These are phyloP conservation scores for Drosophila mimica DNA, from an alignment of 2,888 invertebrate genomes.

Conservation along the genomic window DNA sequence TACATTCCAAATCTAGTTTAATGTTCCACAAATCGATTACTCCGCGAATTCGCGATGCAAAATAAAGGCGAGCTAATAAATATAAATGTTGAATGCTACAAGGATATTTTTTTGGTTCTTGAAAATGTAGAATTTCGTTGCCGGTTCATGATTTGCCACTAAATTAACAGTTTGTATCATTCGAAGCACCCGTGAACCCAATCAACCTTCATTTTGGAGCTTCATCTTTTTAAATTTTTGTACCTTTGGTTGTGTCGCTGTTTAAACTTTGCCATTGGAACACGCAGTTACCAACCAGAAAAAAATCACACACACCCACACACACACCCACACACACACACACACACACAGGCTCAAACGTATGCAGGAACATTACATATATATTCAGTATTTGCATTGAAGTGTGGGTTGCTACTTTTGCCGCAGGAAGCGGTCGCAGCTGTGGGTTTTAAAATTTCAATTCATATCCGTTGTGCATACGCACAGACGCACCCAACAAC, in stretches of 20 bases:
- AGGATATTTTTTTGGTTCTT: not conserved
- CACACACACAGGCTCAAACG: constrained; percentile 20
- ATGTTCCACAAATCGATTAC: constrained; percentile 21
- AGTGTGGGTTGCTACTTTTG: constrained; percentile 76
- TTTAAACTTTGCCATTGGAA: constrained; percentile 40
- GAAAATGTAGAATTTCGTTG: not conserved
- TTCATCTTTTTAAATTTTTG: not conserved
- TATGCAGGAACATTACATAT: constrained; percentile 38
- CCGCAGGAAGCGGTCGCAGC: constrained; percentile 82
- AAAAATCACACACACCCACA: not conserved
- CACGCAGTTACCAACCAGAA: constrained; percentile 23
- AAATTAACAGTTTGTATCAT: not conserved
- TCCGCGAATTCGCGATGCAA: not conserved
- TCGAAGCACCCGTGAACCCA: not conserved
- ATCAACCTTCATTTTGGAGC: not conserved
- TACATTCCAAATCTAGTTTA: constrained; percentile 3
- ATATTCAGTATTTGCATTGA: constrained; percentile 25
- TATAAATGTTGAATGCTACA: not conserved
- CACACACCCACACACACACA: too few species aligned
- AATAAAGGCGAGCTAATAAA: not conserved
- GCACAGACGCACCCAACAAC: constrained; percentile 51
- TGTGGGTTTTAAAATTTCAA: constrained; percentile 82
- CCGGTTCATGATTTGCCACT: not conserved
- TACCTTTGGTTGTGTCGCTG: constrained; percentile 10
- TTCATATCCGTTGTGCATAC: constrained; percentile 78